Base-by-base conservation (phyloP, 1,140 invertebrate genomes). In the Pteromalus puparum region DNA sequence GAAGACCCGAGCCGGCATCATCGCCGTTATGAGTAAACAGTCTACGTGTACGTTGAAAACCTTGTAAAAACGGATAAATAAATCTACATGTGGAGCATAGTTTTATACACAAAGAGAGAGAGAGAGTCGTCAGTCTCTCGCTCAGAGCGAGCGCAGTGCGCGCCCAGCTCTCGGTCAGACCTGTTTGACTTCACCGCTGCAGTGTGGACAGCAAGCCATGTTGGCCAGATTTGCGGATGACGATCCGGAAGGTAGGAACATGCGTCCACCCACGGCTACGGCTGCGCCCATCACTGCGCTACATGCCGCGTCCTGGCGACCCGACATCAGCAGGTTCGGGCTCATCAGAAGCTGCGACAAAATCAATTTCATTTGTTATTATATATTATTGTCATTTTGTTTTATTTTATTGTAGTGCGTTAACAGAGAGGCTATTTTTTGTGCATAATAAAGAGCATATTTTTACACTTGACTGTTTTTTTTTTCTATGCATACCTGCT, bases 221-320 rank as follows among this genome's bases (percentile, higher is more conserved):
- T 89, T 90, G 53, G 91, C 86, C 67, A 92, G 88, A 76, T 89
- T 90, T 61, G 53, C 28, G 2, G 74, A n/a, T 38, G 85, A 87
- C 12, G 86, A 80, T 81, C 87, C 87, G 68, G 87, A 85, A 46
- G 91, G 90, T 85, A 92, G 87, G 88, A 91, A 93, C 87, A 92
- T 91, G 87, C 91, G 90, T 28, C 91, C 90, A 42, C 91, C 90
- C 13, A 94, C 85, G 24, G 93, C 93, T 9, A 93, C 90, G 1
- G 93, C 93, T 28, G 93, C 93, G 1, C 93, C 93, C 91, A 94
- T 92, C 0, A 94, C 92, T 28, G 93, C 93, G 76, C 90, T 93
- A 82, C 93, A 93, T 48, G 93, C 93, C n/a, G 91, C 90, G 76
- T 94, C 93, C 83, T 92, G 91, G 83, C 91, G 88, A 21, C 91